These are phyloP conservation scores for Eupithecia dodoneata DNA, from an alignment of 2,888 invertebrate species.

Conservation along the genomic window DNA sequence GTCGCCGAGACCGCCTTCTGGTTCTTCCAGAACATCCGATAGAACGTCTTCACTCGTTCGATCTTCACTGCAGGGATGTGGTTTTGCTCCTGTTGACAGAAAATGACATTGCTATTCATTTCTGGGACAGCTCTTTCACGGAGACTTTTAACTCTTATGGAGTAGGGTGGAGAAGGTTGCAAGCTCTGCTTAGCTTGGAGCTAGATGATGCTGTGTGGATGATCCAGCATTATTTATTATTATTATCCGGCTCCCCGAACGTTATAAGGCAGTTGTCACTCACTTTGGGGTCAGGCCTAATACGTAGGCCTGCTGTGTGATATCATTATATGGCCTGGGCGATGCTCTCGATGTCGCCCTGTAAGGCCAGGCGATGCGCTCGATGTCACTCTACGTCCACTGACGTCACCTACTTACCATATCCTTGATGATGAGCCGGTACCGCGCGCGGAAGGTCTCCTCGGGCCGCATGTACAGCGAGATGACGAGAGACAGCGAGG, in stretches of 20 bases:
- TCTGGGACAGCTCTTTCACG: background rate
- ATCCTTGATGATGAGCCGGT: slow-evolving; percentile 69
- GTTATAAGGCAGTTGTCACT: background rate
- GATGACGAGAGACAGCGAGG: slow-evolving; percentile 67
- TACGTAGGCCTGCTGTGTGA: background rate
- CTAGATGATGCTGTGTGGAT: no score
- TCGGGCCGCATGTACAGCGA: slow-evolving; percentile 70
- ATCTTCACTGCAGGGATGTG: slow-evolving; percentile 58
- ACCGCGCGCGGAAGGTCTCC: slow-evolving; percentile 67
- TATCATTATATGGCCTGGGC: no score
- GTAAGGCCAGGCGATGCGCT: background rate
- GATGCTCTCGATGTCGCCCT: background rate
- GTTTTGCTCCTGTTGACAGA: slow-evolving; percentile 50
- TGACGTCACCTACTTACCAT: slow-evolving; percentile 55
- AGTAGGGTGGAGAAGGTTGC: background rate
- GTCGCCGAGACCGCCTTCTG: slow-evolving; percentile 68
- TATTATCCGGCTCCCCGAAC: background rate
- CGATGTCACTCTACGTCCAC: background rate
- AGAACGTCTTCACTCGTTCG: slow-evolving; percentile 71
- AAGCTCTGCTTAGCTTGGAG: no score
- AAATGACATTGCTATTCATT: background rate
- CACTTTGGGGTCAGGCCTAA: background rate
- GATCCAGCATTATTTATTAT: no score
- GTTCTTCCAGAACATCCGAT: slow-evolving; percentile 77
- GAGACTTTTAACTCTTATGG: background rate